These are phyloP conservation scores for Epiblema foenella DNA, from an alignment of 2,888 invertebrate genomes.

Conservation along the genomic window DNA sequence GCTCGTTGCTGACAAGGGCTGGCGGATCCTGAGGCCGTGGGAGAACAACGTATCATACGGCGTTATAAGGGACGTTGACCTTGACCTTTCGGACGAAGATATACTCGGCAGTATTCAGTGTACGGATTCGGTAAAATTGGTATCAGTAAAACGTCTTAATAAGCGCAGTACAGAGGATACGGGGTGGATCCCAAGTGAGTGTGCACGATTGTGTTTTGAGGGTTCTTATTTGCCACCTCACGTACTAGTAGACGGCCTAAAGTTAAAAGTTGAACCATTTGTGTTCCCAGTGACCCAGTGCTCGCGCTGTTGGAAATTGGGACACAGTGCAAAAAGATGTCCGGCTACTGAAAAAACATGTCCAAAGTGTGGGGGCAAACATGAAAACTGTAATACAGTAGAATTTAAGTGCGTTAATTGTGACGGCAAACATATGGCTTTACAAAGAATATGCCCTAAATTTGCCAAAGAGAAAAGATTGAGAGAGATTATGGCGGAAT, in stretches of 20 bases:
- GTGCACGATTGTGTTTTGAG: constrained; percentile 48
- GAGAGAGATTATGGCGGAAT: background rate
- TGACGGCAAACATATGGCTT: background rate
- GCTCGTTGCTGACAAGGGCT: constrained; percentile 31
- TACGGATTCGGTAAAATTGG: background rate
- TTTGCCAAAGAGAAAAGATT: constrained; percentile 1
- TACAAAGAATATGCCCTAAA: background rate
- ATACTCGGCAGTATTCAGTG: constrained; percentile 37
- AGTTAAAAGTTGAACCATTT: constrained; percentile 46
- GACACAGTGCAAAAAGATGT: constrained; percentile 43
- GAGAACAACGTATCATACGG: constrained; percentile 47
- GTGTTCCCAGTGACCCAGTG: constrained; percentile 39
- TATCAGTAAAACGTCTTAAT: constrained; percentile 28
- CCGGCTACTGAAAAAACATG: no score
- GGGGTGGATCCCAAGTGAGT: constrained; percentile 46
- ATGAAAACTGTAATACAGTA: background rate
- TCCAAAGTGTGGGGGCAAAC: background rate
- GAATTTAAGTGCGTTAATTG: constrained; percentile 3
- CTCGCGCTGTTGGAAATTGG: constrained; percentile 26
- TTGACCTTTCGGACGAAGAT: constrained; percentile 46
- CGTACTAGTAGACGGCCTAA: constrained; percentile 43
- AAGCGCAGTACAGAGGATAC: constrained; percentile 37
- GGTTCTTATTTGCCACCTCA: constrained; percentile 39
- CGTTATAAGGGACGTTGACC: constrained; percentile 48
- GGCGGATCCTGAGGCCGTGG: constrained; percentile 38